A percentile compares a stretch with the other conserved stretches of the same genome.
Evolutionary conservation across 1,140 invertebrate genomes (phyloP).

Genomic region (Wasmannia auropunctata): DNA sequence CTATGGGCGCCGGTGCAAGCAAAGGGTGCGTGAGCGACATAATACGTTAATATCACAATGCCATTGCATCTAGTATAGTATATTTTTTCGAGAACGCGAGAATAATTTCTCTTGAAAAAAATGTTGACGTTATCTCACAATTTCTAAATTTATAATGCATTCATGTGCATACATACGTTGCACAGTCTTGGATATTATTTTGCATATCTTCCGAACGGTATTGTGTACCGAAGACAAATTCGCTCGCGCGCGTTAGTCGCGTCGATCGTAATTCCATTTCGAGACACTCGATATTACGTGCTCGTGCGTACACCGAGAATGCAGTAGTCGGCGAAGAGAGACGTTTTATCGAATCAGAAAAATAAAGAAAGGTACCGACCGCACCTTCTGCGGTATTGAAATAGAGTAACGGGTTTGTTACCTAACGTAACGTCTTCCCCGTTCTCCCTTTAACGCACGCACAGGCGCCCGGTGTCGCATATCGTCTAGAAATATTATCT

Average conservation of each 20-base stretch:
- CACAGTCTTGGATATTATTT: neutral
- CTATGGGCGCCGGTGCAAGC: conserved; percentile 54
- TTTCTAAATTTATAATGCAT: neutral
- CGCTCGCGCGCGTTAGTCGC: neutral
- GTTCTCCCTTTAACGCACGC: conserved; percentile 5
- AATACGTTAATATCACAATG: neutral
- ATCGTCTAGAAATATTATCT: conserved; percentile 71
- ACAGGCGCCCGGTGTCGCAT: conserved; percentile 69
- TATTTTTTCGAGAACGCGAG: neutral
- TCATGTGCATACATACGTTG: neutral
- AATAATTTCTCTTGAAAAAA: neutral
- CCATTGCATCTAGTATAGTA: neutral
- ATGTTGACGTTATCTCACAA: neutral
- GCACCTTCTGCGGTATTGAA: conserved; percentile 76
- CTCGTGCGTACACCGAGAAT: neutral
- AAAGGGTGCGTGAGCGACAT: neutral
- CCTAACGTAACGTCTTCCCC: conserved; percentile 65
- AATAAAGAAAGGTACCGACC: conserved; percentile 64
- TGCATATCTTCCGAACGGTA: neutral
- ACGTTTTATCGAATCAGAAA: conserved; percentile 26
- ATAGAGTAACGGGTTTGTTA: conserved; percentile 71
- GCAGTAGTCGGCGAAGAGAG: neutral
- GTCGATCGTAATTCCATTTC: neutral
- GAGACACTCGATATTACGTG: conserved; percentile 29
- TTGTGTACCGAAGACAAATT: neutral